Conservation (phyloP, 1,140 invertebrate species). For the Chrysopa pallens region DNA sequence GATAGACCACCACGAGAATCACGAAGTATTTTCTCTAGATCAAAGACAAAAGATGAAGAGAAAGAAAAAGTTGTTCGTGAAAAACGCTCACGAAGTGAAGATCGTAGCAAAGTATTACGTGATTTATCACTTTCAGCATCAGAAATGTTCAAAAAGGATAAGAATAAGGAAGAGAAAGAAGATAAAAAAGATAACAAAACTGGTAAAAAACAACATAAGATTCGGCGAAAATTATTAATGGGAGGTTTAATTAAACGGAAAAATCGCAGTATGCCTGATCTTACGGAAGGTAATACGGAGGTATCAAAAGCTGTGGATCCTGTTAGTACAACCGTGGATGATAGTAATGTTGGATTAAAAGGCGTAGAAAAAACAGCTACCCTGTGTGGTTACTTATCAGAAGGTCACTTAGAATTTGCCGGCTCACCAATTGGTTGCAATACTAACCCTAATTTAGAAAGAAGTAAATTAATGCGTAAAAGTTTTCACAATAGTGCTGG, state of each 20-base stretch:
- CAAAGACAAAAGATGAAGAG: slow-evolving; percentile 49
- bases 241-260: slow-evolving; percentile 73
- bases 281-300: slow-evolving; percentile 49
- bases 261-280: slow-evolving; percentile 80
- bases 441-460: slow-evolving; percentile 65
- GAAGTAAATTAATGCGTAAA: slow-evolving; percentile 74
- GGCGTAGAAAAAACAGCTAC: slow-evolving; percentile 31
- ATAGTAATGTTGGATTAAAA: slow-evolving; percentile 50
- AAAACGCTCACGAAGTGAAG: slow-evolving; percentile 66
- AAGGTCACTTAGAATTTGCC: slow-evolving; percentile 66
- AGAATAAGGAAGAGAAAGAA: slow-evolving; percentile 34
- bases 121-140: slow-evolving; percentile 46
- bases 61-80: slow-evolving; percentile 37
- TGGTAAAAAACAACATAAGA: slow-evolving; percentile 80
- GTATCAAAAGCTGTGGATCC: slow-evolving; percentile 17
- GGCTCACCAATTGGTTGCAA: slow-evolving; percentile 26
- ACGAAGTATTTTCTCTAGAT: slow-evolving; percentile 36
- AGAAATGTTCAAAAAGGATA: slow-evolving; percentile 31
- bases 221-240: slow-evolving; percentile 72
- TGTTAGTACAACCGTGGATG: slow-evolving; percentile 40
- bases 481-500: slow-evolving; percentile 72
- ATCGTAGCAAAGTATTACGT: slow-evolving; percentile 50
- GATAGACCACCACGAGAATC: slow-evolving; percentile 44
- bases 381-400: slow-evolving; percentile 67
- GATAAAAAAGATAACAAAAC: slow-evolving; percentile 46